Evolutionary conservation across 2,113 vertebrate genomes (phyloP).

Genomic region (Paramisgurnus dabryanus): DNA sequence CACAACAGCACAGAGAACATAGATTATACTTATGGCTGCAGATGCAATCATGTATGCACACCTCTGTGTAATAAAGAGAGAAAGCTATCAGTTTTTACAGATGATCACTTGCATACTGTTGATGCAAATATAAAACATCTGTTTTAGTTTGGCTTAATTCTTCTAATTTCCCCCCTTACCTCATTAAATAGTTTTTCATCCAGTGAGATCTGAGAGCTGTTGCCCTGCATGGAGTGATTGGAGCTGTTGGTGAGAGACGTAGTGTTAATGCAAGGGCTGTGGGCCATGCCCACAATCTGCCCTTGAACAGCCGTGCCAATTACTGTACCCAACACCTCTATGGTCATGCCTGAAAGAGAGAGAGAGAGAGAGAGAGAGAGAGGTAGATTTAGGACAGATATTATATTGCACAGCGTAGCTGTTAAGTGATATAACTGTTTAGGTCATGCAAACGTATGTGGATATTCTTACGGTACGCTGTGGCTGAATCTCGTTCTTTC

Average conservation of each 20-base stretch:
- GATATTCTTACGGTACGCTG: constrained; percentile 86
- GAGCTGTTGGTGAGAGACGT: constrained; percentile 48
- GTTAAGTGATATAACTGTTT: background rate
- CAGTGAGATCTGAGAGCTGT: constrained; percentile 69
- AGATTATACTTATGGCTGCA: constrained; percentile 85
- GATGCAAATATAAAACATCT: background rate
- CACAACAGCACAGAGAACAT: constrained; percentile 82
- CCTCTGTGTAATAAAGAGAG: constrained; percentile 71
- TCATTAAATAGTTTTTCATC: constrained; percentile 65
- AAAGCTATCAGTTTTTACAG: background rate
- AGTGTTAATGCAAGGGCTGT: constrained; percentile 70
- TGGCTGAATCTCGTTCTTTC: constrained; percentile 92
- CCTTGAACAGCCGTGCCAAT: constrained; percentile 93
- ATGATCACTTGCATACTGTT: background rate
- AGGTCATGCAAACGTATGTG: background rate
- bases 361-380: constrained; percentile 23
- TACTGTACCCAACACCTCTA: constrained; percentile 90
- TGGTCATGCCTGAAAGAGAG: constrained; percentile 84
- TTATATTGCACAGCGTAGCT: too few species aligned
- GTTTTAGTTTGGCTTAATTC: background rate
- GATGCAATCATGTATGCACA: constrained; percentile 86
- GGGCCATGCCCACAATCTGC: constrained; percentile 86
- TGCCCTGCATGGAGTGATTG: constrained; percentile 60
- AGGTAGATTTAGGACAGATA: constrained; percentile 11
- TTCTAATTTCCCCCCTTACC: constrained; percentile 66